Conservation (phyloP, 2,888 invertebrate species). For the Cremastinae sp. region DNA sequence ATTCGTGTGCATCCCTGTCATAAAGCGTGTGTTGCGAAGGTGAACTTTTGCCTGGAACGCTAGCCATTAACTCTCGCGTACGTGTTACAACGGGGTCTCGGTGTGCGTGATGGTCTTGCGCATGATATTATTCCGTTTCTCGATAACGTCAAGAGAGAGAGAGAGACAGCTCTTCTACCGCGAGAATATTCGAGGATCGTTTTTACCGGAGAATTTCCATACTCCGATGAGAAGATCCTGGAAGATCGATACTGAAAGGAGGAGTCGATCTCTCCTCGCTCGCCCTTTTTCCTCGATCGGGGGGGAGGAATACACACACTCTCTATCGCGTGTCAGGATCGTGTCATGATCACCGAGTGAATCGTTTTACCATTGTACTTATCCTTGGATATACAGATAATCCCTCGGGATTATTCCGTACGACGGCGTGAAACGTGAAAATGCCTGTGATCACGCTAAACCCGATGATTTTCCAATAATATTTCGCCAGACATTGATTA, state of each 20-base stretch:
- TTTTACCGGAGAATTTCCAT: constrained; percentile 34
- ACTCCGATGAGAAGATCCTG: constrained; percentile 29
- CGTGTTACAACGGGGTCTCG: too few species aligned
- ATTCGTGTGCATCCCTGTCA: background rate
- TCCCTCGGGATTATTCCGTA: background rate
- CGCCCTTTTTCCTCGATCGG: too few species aligned
- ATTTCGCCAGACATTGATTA: constrained; percentile 47
- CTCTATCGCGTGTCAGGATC: constrained; percentile 55
- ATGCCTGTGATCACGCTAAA: constrained; percentile 38
- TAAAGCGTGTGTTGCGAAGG: background rate
- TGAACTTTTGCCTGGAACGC: background rate
- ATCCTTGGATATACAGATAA: constrained; percentile 16
- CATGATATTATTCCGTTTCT: constrained; percentile 4
- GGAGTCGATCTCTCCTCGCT: constrained; percentile 24
- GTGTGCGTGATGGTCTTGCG: background rate
- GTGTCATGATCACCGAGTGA: constrained; percentile 50
- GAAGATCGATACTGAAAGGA: constrained; percentile 40
- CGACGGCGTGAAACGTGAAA: constrained; percentile 27
- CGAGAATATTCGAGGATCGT: constrained; percentile 26
- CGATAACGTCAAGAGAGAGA: background rate
- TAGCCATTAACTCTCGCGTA: background rate
- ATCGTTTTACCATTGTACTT: constrained; percentile 51
- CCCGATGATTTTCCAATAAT: constrained; percentile 47
- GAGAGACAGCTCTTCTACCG: background rate
- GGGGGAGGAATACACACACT: too few species aligned